Conservation (phyloP, 2,888 invertebrate genomes). For the Spodoptera littoralis region DNA sequence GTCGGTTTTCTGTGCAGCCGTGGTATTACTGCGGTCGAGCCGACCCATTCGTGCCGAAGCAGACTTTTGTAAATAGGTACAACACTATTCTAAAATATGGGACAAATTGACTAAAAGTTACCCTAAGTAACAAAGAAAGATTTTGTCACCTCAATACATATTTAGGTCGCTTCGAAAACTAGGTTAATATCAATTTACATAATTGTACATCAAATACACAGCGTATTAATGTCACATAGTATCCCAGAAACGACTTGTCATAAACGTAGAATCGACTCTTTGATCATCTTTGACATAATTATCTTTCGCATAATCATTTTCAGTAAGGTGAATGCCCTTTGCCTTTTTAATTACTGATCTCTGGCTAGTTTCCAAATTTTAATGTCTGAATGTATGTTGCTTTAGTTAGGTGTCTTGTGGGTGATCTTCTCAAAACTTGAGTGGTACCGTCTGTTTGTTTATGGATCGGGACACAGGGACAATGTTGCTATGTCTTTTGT, state of each 20-base stretch:
- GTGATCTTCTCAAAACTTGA: constrained; percentile 34
- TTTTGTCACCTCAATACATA: constrained; percentile 1
- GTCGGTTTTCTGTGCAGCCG: no score
- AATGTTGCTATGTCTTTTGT: constrained; percentile 9
- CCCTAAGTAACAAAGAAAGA: no score
- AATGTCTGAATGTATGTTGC: constrained; percentile 41
- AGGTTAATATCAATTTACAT: constrained; percentile 15
- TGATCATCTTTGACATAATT: constrained; percentile 39
- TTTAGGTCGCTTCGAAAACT: constrained; percentile 11
- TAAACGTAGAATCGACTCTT: constrained; percentile 16
- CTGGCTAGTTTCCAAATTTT: constrained; percentile 52
- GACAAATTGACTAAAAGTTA: no score
- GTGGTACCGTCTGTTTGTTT: constrained; percentile 37
- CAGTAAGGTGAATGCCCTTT: constrained; percentile 48
- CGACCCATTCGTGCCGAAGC: no score
- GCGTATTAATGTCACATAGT: constrained; percentile 20
- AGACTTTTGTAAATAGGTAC: no score
- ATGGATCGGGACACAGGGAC: constrained; percentile 26
- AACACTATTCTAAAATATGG: no score
- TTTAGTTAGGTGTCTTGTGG: constrained; percentile 24
- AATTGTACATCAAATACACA: constrained; percentile 22
- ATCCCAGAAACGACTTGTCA: constrained; percentile 20
- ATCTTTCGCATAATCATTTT: constrained; percentile 39
- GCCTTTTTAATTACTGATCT: constrained; percentile 49
- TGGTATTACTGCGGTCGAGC: no score